A percentile compares a stretch with the other conserved stretches of the same genome.
Evolutionary conservation across 92 coral and sea anemone species (phyloP).

Genomic region (Zoanthus sansibaricus): DNA sequence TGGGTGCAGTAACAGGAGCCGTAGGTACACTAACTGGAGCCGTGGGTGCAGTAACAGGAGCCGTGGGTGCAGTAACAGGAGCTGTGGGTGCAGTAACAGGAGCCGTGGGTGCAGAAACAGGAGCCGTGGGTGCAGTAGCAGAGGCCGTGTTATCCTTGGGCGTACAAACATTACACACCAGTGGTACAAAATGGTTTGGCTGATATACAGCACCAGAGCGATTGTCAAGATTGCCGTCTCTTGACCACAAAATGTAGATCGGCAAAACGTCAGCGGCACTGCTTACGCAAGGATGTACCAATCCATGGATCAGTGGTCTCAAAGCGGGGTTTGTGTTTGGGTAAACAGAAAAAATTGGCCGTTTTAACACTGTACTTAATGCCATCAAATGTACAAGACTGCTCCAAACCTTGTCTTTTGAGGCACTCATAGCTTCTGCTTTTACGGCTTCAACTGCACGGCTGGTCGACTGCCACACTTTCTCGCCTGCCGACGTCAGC

Average conservation of each 20-base stretch:
- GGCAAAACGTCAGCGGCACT: neutral
- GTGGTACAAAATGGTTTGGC: conserved; percentile 64
- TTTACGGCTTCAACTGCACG: conserved; percentile 41
- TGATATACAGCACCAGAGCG: conserved; percentile 57
- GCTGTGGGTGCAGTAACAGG: neutral
- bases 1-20: neutral
- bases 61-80: conserved; percentile 5
- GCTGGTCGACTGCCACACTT: conserved; percentile 37
- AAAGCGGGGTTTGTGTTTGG: conserved; percentile 36
- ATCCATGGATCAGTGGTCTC: conserved; percentile 51
- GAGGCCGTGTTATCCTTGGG: neutral
- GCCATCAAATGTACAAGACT: conserved; percentile 55
- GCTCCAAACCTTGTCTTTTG: conserved; percentile 45
- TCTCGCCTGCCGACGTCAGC: conserved; percentile 37
- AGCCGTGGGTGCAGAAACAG: neutral
- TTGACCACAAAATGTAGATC: conserved; percentile 64
- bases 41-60: neutral
- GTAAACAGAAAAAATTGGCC: conserved; percentile 51
- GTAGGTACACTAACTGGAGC: neutral
- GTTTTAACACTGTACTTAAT: conserved; percentile 43
- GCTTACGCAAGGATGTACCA: conserved; percentile 10
- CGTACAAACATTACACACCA: neutral
- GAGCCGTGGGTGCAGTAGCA: conserved; percentile 6
- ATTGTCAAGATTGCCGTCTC: conserved; percentile 63
- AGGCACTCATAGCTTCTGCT: conserved; percentile 46